Percentiles rank a stretch among this genome's conserved stretches.
phyloP scores from a whole-genome alignment of 2,113 vertebrate species.

The Petaurus breviceps region DNA sequence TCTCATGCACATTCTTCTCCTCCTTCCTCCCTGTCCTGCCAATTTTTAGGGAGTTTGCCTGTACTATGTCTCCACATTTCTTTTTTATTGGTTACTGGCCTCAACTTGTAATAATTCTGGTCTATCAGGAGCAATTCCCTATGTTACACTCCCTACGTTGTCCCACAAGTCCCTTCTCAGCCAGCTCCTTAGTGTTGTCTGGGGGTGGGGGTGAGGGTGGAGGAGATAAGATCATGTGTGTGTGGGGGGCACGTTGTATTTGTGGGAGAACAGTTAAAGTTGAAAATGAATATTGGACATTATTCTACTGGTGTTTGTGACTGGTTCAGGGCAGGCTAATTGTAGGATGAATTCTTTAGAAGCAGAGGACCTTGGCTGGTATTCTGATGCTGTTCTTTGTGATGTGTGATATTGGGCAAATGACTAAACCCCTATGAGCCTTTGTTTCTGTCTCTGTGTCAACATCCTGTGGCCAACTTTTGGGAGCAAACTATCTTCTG shows the following conservation, averaged over 20 bases:
- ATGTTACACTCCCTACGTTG: no score
- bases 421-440: neutral
- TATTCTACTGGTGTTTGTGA: neutral
- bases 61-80: neutral
- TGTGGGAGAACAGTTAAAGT: neutral
- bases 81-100: slow-evolving; percentile 19
- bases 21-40: no score
- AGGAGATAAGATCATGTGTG: no score
- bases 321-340: neutral
- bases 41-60: neutral
- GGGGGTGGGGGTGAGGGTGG: no score
- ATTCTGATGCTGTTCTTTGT: neutral
- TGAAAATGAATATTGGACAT: neutral
- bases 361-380: neutral
- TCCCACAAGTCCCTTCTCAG: no score
- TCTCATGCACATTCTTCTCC: neutral
- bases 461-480: neutral
- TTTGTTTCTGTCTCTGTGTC: neutral
- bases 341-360: neutral
- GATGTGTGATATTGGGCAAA: neutral
- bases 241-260: neutral
- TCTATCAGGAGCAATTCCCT: neutral
- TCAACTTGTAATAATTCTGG: neutral
- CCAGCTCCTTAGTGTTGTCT: neutral
- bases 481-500: neutral